Conservation (phyloP, 2,797 vertebrate genomes). For the Aratinga solstitialis region DNA sequence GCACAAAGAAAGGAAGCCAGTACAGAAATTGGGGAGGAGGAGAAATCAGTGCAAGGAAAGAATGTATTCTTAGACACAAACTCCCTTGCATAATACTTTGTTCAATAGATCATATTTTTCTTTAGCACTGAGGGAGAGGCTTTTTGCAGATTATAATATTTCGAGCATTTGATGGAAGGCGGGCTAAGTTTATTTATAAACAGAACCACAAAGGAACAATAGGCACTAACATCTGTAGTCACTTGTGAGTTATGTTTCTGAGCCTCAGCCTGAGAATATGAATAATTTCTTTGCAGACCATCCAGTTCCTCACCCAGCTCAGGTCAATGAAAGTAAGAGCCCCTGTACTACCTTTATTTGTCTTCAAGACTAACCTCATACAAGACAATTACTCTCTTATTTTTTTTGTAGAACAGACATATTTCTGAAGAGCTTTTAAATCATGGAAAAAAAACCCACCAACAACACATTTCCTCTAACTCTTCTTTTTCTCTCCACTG, state of each 20-base stretch:
- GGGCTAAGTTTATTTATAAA: slow-evolving; percentile 44
- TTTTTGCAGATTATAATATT: slow-evolving; percentile 52
- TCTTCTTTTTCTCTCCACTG: slow-evolving; percentile 4
- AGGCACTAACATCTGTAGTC: slow-evolving; percentile 41
- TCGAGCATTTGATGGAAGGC: slow-evolving; percentile 41
- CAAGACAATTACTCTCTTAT: background rate
- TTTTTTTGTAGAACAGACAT: background rate
- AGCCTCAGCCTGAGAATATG: slow-evolving; percentile 51
- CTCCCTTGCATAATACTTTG: slow-evolving; percentile 64
- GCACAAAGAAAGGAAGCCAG: slow-evolving; percentile 51
- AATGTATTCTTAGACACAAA: slow-evolving; percentile 50
- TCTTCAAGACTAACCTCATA: slow-evolving; percentile 47
- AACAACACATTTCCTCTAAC: background rate
- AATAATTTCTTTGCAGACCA: slow-evolving; percentile 57
- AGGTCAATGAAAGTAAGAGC: slow-evolving; percentile 39
- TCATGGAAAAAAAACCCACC: background rate
- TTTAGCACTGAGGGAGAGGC: slow-evolving; percentile 14
- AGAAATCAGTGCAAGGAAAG: slow-evolving; percentile 51
- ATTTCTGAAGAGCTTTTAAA: slow-evolving; percentile 62
- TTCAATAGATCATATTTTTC: slow-evolving; percentile 56
- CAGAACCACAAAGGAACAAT: slow-evolving; percentile 36
- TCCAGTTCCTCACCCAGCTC: slow-evolving; percentile 17
- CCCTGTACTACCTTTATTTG: slow-evolving; percentile 28
- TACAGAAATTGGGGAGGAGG: slow-evolving; percentile 23
- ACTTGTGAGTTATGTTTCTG: slow-evolving; percentile 46